A percentile compares a stretch with the other conserved stretches of the same genome.
Evolutionary conservation across 23 tunicate species (phyloP).

Genomic region (Trididemnum clinides): DNA sequence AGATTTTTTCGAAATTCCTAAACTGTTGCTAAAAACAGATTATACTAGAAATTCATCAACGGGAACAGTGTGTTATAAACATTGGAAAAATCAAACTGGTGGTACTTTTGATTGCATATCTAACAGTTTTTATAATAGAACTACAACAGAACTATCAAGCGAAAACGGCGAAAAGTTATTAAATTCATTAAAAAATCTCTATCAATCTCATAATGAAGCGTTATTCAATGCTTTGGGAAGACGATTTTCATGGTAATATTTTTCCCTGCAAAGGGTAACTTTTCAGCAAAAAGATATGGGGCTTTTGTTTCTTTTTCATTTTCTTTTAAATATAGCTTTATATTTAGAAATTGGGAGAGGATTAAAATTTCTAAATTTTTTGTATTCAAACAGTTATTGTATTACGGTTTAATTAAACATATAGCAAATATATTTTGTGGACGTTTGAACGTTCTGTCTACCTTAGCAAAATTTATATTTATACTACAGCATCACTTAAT

Average conservation of each 20-base stretch:
- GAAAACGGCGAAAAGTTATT: not conserved
- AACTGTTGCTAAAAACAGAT: slow-evolving; percentile 21
- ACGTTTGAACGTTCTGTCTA: too few species aligned
- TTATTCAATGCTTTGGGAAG: slow-evolving; percentile 27
- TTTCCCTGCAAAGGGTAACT: too few species aligned
- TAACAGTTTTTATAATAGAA: not conserved
- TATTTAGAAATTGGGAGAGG: too few species aligned
- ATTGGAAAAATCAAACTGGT: not conserved
- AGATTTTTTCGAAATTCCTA: slow-evolving; percentile 32
- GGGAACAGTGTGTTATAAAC: not conserved
- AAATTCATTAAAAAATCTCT: slow-evolving; percentile 9
- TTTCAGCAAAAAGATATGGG: too few species aligned
- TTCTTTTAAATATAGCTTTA: too few species aligned
- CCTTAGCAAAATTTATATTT: too few species aligned
- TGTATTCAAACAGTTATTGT: too few species aligned
- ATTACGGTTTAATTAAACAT: too few species aligned
- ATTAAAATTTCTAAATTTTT: too few species aligned
- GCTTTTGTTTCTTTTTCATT: too few species aligned
- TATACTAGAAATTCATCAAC: slow-evolving; percentile 2
- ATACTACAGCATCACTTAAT: too few species aligned
- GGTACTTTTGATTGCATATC: not conserved
- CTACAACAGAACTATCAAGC: not conserved
- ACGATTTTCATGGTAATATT: not conserved
- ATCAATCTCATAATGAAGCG: slow-evolving; percentile 25
- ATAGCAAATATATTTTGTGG: too few species aligned